Conservation (phyloP, 2,113 vertebrate species). For the Naja naja region DNA sequence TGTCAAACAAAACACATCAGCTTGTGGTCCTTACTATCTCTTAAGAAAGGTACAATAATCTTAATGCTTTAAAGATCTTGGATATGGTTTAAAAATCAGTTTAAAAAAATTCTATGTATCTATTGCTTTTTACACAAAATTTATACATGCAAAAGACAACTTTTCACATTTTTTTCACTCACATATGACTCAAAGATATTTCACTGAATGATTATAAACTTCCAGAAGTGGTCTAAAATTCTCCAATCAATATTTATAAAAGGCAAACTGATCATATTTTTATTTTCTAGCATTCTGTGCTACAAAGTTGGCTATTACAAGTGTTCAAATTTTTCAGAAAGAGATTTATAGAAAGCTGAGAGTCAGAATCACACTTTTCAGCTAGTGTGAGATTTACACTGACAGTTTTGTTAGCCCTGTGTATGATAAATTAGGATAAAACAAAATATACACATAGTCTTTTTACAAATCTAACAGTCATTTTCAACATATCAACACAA, state of each 20-base stretch:
- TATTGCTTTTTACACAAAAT: background rate
- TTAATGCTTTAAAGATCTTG: background rate
- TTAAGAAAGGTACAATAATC: constrained; percentile 42
- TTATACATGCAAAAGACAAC: background rate
- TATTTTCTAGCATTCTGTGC: background rate
- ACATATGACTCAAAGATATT: background rate
- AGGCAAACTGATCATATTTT: background rate
- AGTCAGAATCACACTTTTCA: background rate
- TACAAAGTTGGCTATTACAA: background rate
- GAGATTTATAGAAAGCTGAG: background rate
- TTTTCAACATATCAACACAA: background rate
- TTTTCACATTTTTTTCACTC: background rate
- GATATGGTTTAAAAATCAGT: constrained; percentile 3
- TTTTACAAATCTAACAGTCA: background rate
- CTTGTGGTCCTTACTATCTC: constrained; percentile 48
- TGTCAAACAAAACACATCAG: constrained; percentile 63
- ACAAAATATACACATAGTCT: background rate
- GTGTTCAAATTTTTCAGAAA: background rate
- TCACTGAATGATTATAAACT: background rate
- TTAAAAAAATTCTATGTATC: background rate
- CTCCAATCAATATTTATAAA: background rate
- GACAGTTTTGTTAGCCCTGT: background rate
- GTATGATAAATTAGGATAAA: background rate
- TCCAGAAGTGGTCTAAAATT: background rate
- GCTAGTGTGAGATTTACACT: background rate